Evolutionary conservation across 2,113 vertebrate genomes (phyloP), one percentile per base, ranked within the genome.

Genomic region (Ia io): DNA sequence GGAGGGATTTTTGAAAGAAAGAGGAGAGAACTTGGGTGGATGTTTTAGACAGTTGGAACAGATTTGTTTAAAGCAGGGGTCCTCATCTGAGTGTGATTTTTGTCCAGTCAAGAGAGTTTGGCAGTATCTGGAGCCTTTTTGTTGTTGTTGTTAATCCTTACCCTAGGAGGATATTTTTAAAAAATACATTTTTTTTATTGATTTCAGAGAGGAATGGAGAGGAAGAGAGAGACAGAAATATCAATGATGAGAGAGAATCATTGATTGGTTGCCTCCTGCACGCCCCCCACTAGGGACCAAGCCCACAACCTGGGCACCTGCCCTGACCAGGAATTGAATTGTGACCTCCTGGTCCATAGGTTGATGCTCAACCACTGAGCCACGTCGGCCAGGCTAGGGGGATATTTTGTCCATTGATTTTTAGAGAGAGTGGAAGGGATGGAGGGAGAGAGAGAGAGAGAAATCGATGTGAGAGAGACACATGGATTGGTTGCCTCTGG

Each of bases 11-110:
- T 88, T 92, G 32, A 85, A 94, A 85, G 65, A n/a, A 47, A 28
- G 42, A 67, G 30, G 32, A 84, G 65, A 85, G 42, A 92, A 47
- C 35, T 4, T n/a, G 51, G 44, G 61, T 71, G 61, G 37, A n/a
- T 71, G 40, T 70, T 95, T 95, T 79, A 71, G 71, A 78, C 23
- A 73, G 23, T 67, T 96, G 63, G 40, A 70, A 76, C 63, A 91
- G 47, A 65, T 84, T 79, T 51, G 35, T 89, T 90, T 88, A 94
- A 94, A 88, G 49, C 22, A 59, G 23, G 35, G 37, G 1, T 88
- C 78, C 51, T 93, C 53, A 91, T 10, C 56, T 71, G 69, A 32
- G 51, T 32, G 5, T 51, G 70, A 44, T 51, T 95, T 90, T 80
- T 25, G 30, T 44, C n/a, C 16, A 10, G 28, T 51, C 3, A 47